Evolutionary conservation across 2,888 invertebrate genomes (phyloP).

Genomic region (Masnerella sp.): DNA sequence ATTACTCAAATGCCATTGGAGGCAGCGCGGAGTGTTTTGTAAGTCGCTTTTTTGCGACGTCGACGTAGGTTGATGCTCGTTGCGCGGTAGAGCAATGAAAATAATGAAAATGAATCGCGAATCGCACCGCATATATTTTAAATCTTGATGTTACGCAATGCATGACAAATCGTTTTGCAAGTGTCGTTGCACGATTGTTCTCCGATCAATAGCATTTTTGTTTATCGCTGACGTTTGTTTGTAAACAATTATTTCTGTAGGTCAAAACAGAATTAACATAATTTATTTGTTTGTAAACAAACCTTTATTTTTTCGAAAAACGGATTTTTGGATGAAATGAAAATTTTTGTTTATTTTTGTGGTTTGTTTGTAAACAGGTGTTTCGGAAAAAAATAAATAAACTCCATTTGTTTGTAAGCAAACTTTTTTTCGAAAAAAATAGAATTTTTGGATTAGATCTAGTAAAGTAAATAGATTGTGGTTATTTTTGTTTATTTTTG

Average conservation of each 20-base stretch:
- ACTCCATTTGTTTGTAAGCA: too few relatives aligned
- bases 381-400: too few relatives aligned
- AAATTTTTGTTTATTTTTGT: too few relatives aligned
- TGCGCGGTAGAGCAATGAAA: constrained; percentile 14
- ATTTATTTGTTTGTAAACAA: too few relatives aligned
- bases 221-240: constrained; percentile 6
- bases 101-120: constrained; percentile 43
- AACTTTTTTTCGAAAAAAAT: too few relatives aligned
- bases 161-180: constrained; percentile 35
- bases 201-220: constrained; percentile 17
- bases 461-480: too few relatives aligned
- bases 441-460: too few relatives aligned
- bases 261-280: background rate
- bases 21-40: constrained; percentile 24
- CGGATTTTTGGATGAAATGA: too few relatives aligned
- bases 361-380: too few relatives aligned
- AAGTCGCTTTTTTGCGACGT: constrained; percentile 25
- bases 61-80: constrained; percentile 26
- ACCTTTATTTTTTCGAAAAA: too few relatives aligned
- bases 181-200: constrained; percentile 28
- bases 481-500: too few relatives aligned
- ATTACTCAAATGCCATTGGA: constrained; percentile 32
- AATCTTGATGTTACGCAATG: constrained; percentile 35
- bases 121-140: constrained; percentile 17
- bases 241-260: constrained; percentile 10